Evolutionary conservation across 2,797 vertebrate genomes (phyloP).

Genomic region (Miichthys miiuy): DNA sequence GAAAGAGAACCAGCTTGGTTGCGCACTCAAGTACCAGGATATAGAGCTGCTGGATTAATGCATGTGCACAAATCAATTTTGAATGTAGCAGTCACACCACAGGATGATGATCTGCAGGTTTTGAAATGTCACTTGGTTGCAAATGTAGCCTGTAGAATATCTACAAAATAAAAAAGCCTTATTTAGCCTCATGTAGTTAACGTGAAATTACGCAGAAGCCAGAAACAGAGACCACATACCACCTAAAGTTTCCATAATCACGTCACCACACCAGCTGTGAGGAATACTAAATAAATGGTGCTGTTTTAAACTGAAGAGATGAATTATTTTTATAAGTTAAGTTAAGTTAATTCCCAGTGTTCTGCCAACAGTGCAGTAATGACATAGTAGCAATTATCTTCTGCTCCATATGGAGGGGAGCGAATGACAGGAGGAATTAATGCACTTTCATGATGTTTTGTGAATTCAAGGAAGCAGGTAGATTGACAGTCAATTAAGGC

Average conservation of each 20-base stretch:
- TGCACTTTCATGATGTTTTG: slow-evolving; percentile 39
- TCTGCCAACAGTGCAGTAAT: slow-evolving; percentile 38
- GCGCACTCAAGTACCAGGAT: slow-evolving; percentile 7
- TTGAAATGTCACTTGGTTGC: slow-evolving; percentile 14
- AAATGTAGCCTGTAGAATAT: slow-evolving; percentile 16
- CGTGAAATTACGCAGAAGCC: neutral
- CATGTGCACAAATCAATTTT: slow-evolving; percentile 37
- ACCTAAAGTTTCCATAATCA: slow-evolving; percentile 23
- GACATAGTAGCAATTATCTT: slow-evolving; percentile 55
- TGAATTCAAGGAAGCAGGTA: slow-evolving; percentile 40
- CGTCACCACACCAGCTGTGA: slow-evolving; percentile 4
- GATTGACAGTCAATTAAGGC: slow-evolving; percentile 54
- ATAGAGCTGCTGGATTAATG: slow-evolving; percentile 47
- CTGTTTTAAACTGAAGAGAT: slow-evolving; percentile 36
- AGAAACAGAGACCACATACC: neutral
- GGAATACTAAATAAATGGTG: slow-evolving; percentile 27
- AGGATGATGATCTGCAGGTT: slow-evolving; percentile 10
- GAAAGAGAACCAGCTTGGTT: slow-evolving; percentile 8
- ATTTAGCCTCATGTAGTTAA: neutral
- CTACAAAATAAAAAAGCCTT: neutral
- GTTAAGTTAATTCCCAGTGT: slow-evolving; percentile 44
- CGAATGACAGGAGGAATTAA: slow-evolving; percentile 38
- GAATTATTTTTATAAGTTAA: slow-evolving; percentile 28
- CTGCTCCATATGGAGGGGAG: slow-evolving; percentile 49
- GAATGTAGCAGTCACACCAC: slow-evolving; percentile 24